These are phyloP conservation scores for Oreotrochilus melanogaster DNA, from an alignment of 2,113 vertebrate genomes.

Conservation along the genomic window DNA sequence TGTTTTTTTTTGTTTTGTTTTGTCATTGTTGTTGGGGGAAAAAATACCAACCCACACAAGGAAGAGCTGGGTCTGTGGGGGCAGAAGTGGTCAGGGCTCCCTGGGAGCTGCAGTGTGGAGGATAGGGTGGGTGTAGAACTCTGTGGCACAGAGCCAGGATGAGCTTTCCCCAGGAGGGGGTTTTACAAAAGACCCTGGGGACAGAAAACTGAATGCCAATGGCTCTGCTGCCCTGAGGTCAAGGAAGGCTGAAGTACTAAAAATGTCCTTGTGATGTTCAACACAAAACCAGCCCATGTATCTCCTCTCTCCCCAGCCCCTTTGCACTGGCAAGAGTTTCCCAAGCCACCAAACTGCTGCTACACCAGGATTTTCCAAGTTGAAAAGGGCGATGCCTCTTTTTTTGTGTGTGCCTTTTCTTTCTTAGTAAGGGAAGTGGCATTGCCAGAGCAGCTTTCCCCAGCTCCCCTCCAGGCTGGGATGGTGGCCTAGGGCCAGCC, in stretches of 20 bases:
- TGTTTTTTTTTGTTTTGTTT: too few relatives aligned
- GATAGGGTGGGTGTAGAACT: rapidly evolving
- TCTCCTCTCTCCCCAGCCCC: background rate
- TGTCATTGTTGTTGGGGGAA: too few relatives aligned
- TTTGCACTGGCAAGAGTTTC: background rate
- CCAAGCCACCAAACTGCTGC: background rate
- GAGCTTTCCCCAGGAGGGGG: background rate
- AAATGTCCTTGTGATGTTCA: background rate
- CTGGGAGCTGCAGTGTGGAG: background rate
- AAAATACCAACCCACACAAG: background rate
- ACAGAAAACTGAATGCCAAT: background rate
- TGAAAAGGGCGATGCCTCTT: background rate
- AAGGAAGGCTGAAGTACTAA: background rate
- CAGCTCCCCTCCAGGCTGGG: background rate
- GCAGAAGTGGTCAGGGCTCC: background rate
- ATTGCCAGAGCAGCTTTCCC: background rate
- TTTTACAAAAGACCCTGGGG: background rate
- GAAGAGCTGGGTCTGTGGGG: background rate
- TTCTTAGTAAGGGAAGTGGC: background rate
- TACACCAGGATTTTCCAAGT: background rate
- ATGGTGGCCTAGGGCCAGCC: background rate
- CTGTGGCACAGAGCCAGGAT: background rate
- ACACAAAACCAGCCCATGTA: rapidly evolving
- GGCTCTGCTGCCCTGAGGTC: background rate
- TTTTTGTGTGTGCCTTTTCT: background rate